These are phyloP conservation scores for Tetramorium simillimum DNA, from an alignment of 1,140 invertebrate genomes.

Conservation along the genomic window DNA sequence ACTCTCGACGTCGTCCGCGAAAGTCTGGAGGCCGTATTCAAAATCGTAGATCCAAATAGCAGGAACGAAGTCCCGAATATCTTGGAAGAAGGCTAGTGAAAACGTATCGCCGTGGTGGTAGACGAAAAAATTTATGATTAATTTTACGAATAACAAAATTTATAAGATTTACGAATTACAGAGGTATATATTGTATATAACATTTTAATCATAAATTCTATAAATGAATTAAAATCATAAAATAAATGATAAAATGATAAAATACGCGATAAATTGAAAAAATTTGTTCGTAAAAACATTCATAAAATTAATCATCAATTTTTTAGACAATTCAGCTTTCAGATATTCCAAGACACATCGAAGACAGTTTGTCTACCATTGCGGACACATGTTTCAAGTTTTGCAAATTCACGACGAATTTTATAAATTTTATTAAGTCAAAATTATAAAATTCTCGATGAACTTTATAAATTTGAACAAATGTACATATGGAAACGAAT, in stretches of 20 bases:
- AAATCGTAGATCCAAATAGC: neutral
- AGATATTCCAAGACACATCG: neutral
- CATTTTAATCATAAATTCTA: neutral
- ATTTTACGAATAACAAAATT: neutral
- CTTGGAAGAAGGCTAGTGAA: slow-evolving; percentile 81
- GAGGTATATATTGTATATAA: no score
- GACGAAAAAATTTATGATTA: neutral
- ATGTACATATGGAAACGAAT: slow-evolving; percentile 71
- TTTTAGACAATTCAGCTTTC: neutral
- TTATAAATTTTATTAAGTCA: slow-evolving; percentile 40
- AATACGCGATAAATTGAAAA: neutral
- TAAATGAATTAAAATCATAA: neutral
- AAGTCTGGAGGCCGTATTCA: slow-evolving; percentile 93
- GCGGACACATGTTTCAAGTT: neutral
- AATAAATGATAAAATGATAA: neutral
- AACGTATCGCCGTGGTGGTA: slow-evolving; percentile 5
- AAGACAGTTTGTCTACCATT: neutral
- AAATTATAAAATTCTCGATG: slow-evolving; percentile 23
- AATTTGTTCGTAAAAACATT: neutral
- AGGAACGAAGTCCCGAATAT: neutral
- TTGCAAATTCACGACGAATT: slow-evolving; percentile 9
- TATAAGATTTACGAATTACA: no score
- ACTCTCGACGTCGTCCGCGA: slow-evolving; percentile 86
- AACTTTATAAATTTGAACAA: slow-evolving; percentile 35
- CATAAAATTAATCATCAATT: neutral